Base-by-base conservation (phyloP, 1,140 invertebrate species). In the Scaptomyza hsui region DNA sequence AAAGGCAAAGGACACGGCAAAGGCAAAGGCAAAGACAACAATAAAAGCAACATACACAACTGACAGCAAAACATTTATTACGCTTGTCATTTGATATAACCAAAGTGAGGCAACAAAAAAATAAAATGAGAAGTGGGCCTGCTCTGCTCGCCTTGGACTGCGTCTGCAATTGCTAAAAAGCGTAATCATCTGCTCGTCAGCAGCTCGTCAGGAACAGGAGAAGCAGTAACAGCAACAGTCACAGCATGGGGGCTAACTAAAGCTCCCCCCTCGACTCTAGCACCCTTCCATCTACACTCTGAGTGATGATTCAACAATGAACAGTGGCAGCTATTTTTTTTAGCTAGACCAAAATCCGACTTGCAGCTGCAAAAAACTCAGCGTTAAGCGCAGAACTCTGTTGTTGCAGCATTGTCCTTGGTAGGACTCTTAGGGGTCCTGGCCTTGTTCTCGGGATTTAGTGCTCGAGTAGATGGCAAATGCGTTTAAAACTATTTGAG, bases 41-140 rank as follows among this genome's bases (percentile, higher is more conserved):
- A 86, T 77, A 78, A 78, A 71, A 64, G 70, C 71, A 80, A 73
- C 49, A 76, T 59, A 70, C 19, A 64, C 64, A 52, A 71, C 71
- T 88, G 82, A 88, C 82, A 88, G 83, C 82, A 78, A 75, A 88
- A 80, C 82, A 88, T 88, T 88, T 88, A 88, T 88, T 88, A 88
- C 78, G 82, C 82, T 88, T 88, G 82, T 88, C 82, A 88, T 88
- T 88, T 72, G 42, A 69, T 55, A 59, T 63, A 42, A 15, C 15
- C 51, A 64, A 49, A 35, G 24, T 29, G 13, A 47, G 35, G 69
- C 72, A 68, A 59, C 56, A 57, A 60, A 75, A 73, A 67, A 78
- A 78, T 76, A 82, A 82, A 82, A 71, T 83, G 75, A 78, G 68
- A 56, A 6, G 64, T 35, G 72, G 51, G 52, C 44, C 57, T 47